Conservation (phyloP, 1,140 invertebrate genomes). For the Steinernema feltiae region DNA sequence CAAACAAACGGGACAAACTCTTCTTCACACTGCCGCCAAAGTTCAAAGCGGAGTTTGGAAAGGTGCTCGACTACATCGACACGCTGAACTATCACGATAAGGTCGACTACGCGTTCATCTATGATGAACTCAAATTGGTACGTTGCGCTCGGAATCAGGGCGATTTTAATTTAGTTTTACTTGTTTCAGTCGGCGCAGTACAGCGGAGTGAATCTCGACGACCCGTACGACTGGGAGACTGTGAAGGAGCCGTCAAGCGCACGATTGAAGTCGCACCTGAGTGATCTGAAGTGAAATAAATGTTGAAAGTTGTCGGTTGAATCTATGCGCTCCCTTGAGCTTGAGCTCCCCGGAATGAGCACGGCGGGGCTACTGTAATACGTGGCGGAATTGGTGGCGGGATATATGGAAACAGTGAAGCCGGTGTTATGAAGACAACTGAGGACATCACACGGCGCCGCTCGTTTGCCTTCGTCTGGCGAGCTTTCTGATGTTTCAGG, state of each 20-base stretch:
- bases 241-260: neutral
- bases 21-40: conserved; percentile 18
- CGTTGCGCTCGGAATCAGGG: neutral
- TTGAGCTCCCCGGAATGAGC: no score
- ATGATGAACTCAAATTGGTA: conserved; percentile 20
- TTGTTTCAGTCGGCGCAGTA: conserved; percentile 25
- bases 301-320: no score
- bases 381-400: no score
- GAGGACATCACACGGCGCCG: no score
- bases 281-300: neutral
- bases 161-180: neutral
- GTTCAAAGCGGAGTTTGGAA: conserved; percentile 14
- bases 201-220: conserved; percentile 28
- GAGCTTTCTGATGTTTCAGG: no score
- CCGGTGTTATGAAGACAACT: no score
- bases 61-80: conserved; percentile 34
- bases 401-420: no score
- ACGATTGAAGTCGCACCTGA: neutral
- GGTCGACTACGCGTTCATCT: conserved; percentile 27
- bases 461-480: no score
- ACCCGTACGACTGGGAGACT: conserved; percentile 40
- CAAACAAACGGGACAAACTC: conserved; percentile 23
- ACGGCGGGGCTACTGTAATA: no score
- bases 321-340: no score
- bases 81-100: conserved; percentile 23